Conservation (phyloP, 2,888 invertebrate genomes). For the Agrochola lota region DNA sequence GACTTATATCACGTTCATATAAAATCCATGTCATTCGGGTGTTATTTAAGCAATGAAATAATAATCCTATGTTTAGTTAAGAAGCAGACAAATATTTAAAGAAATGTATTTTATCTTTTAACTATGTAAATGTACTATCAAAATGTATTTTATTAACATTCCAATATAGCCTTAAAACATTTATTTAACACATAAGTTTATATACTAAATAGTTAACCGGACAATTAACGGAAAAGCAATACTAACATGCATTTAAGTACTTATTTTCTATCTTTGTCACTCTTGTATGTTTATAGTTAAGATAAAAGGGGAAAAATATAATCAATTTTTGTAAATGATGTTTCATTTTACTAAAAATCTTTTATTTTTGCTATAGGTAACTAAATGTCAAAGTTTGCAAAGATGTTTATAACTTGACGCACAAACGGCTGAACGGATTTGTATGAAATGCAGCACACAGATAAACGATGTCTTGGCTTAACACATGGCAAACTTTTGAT, state of each 20-base stretch:
- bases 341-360: not conserved
- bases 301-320: slow-evolving; percentile 12
- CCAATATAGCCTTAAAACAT: slow-evolving; percentile 26
- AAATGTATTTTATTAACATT: slow-evolving; percentile 54
- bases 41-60: slow-evolving; percentile 15
- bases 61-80: slow-evolving; percentile 19
- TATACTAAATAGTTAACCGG: slow-evolving; percentile 22
- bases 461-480: too few species aligned
- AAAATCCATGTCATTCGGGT: slow-evolving; percentile 22
- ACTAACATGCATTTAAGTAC: slow-evolving; percentile 22
- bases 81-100: slow-evolving; percentile 51
- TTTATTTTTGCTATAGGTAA: not conserved
- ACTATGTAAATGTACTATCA: slow-evolving; percentile 12
- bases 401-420: not conserved
- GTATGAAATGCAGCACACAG: not conserved
- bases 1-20: not conserved
- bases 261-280: slow-evolving; percentile 15
- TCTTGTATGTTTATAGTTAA: slow-evolving; percentile 19
- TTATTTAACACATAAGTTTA: slow-evolving; percentile 14
- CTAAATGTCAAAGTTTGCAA: not conserved
- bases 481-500: too few species aligned
- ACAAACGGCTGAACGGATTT: not conserved
- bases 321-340: not conserved
- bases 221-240: slow-evolving; percentile 17
- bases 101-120: slow-evolving; percentile 52